Evolutionary conservation across 2,888 invertebrate species (phyloP).

Genomic region (Buathra laborator): DNA sequence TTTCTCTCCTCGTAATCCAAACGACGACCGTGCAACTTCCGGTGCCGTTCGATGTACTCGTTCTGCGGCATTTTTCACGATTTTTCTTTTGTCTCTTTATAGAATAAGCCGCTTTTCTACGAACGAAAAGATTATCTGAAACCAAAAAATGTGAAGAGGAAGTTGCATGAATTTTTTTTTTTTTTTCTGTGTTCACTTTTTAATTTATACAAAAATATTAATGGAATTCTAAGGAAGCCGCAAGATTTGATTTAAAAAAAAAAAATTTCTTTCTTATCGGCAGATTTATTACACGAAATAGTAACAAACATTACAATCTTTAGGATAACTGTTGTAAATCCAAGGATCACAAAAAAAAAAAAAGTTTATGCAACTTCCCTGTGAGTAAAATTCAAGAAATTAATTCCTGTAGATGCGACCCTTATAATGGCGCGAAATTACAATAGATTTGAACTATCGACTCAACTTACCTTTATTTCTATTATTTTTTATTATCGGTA

Average conservation of each 20-base stretch:
- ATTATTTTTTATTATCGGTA: constrained; percentile 4
- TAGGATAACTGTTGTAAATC: neutral
- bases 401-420: neutral
- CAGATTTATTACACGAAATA: neutral
- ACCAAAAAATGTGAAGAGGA: constrained; percentile 50
- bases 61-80: constrained; percentile 96
- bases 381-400: neutral
- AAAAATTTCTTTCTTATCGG: neutral
- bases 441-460: constrained; percentile 17
- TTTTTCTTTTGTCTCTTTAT: neutral
- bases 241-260: neutral
- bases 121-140: constrained; percentile 45
- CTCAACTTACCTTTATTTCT: constrained; percentile 59
- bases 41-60: constrained; percentile 99
- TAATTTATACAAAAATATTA: neutral
- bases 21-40: constrained; percentile 97
- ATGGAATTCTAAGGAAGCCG: constrained; percentile 13
- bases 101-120: neutral
- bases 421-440: neutral
- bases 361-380: constrained; percentile 50
- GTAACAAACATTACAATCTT: neutral
- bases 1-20: constrained; percentile 99
- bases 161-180: constrained; percentile 33
- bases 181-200: neutral
- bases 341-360: constrained; percentile 14